Conservation (phyloP, 2,797 vertebrate species). For the Cyclopterus lumpus region DNA sequence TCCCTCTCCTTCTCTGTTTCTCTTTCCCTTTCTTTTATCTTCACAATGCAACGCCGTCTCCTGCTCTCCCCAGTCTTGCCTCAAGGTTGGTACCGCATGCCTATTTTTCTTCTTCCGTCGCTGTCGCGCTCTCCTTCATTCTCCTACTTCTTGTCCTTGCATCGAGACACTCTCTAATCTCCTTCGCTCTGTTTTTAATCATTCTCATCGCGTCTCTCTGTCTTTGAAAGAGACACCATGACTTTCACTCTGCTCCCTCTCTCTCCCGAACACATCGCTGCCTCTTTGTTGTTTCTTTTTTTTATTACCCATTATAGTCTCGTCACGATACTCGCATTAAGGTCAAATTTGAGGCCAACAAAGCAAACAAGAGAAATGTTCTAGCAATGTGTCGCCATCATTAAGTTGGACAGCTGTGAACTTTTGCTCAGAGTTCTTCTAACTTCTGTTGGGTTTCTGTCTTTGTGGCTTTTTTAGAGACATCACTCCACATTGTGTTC, state of each 20-base stretch:
- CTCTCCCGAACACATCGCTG: constrained; percentile 31
- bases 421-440: constrained; percentile 39
- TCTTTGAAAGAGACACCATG: constrained; percentile 73
- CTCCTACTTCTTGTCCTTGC: constrained; percentile 65
- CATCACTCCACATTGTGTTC: constrained; percentile 31
- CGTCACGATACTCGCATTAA: constrained; percentile 24
- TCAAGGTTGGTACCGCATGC: constrained; percentile 84
- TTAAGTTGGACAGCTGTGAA: constrained; percentile 55
- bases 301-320: constrained; percentile 39
- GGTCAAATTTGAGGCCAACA: constrained; percentile 42
- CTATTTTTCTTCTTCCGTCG: constrained; percentile 54
- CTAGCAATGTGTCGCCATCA: constrained; percentile 15
- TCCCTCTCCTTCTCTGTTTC: constrained; percentile 48
- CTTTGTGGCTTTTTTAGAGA: constrained; percentile 33
- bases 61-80: constrained; percentile 79
- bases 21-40: constrained; percentile 68
- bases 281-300: constrained; percentile 52
- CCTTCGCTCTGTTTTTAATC: constrained; percentile 67
- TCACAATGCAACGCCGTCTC: constrained; percentile 74
- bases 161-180: constrained; percentile 64
- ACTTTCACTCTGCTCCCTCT: constrained; percentile 56
- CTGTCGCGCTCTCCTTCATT: constrained; percentile 56
- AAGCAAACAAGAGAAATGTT: constrained; percentile 34
- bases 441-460: constrained; percentile 27
- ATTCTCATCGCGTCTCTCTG: constrained; percentile 66